These are phyloP conservation scores for Porites lutea DNA, from an alignment of 64 coral and sea anemone species.

Conservation along the genomic window DNA sequence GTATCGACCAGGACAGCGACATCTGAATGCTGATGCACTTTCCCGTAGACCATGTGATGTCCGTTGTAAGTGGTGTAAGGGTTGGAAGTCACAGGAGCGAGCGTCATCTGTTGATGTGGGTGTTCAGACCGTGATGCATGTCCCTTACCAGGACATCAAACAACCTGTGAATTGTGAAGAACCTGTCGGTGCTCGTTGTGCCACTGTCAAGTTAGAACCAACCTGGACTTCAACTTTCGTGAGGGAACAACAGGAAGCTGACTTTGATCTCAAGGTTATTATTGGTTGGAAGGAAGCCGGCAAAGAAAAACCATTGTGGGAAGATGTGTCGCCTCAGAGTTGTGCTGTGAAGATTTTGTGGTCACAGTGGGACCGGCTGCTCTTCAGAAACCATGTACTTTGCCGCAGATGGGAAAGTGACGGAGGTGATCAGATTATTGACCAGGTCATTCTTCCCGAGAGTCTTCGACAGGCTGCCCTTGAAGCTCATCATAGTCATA, in stretches of 20 bases:
- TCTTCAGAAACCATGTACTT: not conserved
- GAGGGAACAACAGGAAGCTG: not conserved
- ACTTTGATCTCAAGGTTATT: not conserved
- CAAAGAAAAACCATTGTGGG: not conserved
- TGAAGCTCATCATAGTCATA: not conserved
- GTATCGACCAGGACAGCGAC: not conserved
- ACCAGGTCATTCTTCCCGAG: conserved; percentile 19
- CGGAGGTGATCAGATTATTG: not conserved
- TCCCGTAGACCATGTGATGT: conserved; percentile 13
- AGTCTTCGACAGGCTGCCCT: not conserved
- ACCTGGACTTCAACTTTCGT: not conserved
- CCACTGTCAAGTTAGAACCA: no score
- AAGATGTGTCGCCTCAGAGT: not conserved
- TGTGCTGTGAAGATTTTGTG: conserved; percentile 2
- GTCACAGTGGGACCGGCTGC: conserved; percentile 48
- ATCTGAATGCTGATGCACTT: conserved; percentile 39
- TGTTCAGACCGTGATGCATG: not conserved
- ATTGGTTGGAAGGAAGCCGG: not conserved
- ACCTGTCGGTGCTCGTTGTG: not conserved
- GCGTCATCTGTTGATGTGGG: not conserved
- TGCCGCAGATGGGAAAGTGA: conserved; percentile 13
- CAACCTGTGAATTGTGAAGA: not conserved
- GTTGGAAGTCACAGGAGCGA: not conserved
- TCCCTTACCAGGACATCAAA: not conserved
- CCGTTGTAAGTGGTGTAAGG: not conserved